Conservation (phyloP, 2,797 vertebrate species). For the Myotis myotis region DNA sequence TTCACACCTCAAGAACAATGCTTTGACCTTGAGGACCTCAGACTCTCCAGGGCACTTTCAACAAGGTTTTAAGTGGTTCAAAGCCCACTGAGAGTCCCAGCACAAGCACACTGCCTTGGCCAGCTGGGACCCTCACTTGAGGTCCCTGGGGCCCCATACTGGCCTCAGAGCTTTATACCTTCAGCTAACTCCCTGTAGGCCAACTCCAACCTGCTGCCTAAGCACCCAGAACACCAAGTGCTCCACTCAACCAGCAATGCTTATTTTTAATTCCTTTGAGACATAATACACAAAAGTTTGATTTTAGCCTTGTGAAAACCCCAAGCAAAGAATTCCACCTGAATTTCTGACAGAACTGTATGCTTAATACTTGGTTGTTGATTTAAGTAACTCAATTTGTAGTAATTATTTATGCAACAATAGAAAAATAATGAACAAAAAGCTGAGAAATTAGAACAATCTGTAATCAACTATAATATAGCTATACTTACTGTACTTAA, state of each 20-base stretch:
- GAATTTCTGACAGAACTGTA: background rate
- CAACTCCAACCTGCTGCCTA: background rate
- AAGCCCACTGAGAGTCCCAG: background rate
- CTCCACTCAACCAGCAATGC: background rate
- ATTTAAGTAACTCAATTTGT: constrained; percentile 20
- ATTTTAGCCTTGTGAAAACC: background rate
- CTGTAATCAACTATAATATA: constrained; percentile 8
- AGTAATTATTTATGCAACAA: background rate
- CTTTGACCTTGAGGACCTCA: background rate
- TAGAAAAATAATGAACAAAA: background rate
- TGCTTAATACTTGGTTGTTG: constrained; percentile 27
- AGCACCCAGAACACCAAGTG: background rate
- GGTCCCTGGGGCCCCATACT: background rate
- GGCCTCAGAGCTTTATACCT: background rate
- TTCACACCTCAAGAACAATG: background rate
- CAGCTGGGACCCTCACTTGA: background rate
- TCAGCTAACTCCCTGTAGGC: background rate
- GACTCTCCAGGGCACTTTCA: background rate
- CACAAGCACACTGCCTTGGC: background rate
- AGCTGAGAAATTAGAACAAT: background rate
- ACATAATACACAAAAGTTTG: background rate
- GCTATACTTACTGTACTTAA: background rate
- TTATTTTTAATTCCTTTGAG: background rate
- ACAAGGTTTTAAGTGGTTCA: background rate
- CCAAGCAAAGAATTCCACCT: background rate